Evolutionary conservation across 2,888 invertebrate species (phyloP).

Genomic region (Aradus depressus): DNA sequence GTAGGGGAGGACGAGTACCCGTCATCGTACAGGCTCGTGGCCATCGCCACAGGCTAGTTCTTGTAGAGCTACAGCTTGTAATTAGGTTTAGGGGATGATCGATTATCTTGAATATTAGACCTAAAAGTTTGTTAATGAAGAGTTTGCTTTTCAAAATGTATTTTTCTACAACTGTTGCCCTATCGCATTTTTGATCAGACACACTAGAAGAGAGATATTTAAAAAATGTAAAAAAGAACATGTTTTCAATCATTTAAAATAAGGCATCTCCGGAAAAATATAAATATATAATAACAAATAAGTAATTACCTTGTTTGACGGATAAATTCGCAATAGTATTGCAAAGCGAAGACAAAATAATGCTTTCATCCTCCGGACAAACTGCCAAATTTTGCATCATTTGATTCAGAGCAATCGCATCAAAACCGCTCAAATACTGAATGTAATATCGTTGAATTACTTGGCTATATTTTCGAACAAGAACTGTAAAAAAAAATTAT

Average conservation of each 20-base stretch:
- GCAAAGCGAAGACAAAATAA: constrained; percentile 84
- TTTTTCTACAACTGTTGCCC: background rate
- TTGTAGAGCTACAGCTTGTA: too few species aligned
- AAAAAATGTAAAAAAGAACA: background rate
- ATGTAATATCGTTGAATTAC: constrained; percentile 96
- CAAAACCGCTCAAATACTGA: constrained; percentile 91
- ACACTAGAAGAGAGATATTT: background rate
- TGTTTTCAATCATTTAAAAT: background rate
- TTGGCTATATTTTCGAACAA: constrained; percentile 92
- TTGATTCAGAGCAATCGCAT: constrained; percentile 80
- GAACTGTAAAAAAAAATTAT: constrained; percentile 36
- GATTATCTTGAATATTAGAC: too few species aligned
- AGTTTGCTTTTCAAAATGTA: background rate
- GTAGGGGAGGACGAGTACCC: too few species aligned
- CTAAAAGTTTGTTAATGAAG: too few species aligned
- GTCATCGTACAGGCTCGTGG: too few species aligned
- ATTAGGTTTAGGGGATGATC: too few species aligned
- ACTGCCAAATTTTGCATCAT: constrained; percentile 70
- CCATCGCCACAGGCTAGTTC: too few species aligned
- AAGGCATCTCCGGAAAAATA: background rate
- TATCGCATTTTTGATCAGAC: background rate
- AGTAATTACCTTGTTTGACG: constrained; percentile 61
- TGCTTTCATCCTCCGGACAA: constrained; percentile 88
- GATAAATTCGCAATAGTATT: constrained; percentile 74
- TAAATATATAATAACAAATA: background rate